Evolutionary conservation across 1,140 invertebrate genomes (phyloP).

Genomic region (Heterodera schachtii): DNA sequence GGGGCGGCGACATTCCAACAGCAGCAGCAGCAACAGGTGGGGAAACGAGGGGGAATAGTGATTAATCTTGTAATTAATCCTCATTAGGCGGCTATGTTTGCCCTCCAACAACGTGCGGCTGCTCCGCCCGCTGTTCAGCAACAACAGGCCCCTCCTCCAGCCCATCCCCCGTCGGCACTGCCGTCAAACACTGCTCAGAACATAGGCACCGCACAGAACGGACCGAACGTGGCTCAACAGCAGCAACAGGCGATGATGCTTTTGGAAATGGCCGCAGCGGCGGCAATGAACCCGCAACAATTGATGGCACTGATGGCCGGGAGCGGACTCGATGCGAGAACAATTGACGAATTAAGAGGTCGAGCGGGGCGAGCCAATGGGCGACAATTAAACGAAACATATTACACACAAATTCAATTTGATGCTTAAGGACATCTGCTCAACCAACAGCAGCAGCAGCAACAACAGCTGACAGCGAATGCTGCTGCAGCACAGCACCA

Average conservation of each 20-base stretch:
- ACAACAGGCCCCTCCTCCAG: not conserved
- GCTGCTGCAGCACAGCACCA: constrained; percentile 23
- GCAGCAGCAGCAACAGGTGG: constrained; percentile 17
- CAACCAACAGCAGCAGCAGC: constrained; percentile 17
- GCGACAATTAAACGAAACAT: not conserved
- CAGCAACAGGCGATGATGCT: constrained; percentile 23
- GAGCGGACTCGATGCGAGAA: constrained; percentile 11
- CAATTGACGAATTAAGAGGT: constrained; percentile 2
- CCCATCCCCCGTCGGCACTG: not conserved
- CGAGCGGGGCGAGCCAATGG: not conserved
- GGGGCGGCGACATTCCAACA: constrained; percentile 1
- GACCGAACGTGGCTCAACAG: constrained; percentile 17
- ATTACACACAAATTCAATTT: not conserved
- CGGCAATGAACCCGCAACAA: constrained; percentile 27
- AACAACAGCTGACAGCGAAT: constrained; percentile 18
- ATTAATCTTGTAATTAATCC: not conserved
- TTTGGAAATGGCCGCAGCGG: not conserved
- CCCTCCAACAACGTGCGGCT: constrained; percentile 26
- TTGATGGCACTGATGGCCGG: constrained; percentile 16
- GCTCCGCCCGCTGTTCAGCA: constrained; percentile 21
- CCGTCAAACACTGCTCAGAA: constrained; percentile 5
- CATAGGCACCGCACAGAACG: constrained; percentile 1
- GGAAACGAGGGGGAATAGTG: not conserved
- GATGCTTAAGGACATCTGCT: constrained; percentile 1
- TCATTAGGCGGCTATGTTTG: constrained; percentile 15